Percentiles rank a stretch among this genome's conserved stretches.
Conservation (phyloP, 2,888 invertebrate species). For the Hyppa rectilinea region DNA sequence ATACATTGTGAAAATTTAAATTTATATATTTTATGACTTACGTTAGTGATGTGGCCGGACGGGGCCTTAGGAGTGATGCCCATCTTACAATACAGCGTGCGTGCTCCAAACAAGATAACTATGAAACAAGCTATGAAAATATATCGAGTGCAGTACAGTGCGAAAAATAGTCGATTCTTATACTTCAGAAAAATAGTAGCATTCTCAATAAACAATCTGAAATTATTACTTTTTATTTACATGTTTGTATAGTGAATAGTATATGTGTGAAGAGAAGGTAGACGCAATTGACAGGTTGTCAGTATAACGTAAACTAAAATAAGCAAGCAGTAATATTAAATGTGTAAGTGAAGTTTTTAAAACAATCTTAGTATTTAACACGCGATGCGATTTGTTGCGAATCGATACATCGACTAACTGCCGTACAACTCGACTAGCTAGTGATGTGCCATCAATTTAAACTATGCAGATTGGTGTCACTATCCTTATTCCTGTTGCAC, state of each 20-base stretch:
- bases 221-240: conserved; percentile 88
- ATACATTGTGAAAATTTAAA: conserved; percentile 83
- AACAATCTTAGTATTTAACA: conserved; percentile 70
- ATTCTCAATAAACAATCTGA: conserved; percentile 86
- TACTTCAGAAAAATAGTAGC: conserved; percentile 87
- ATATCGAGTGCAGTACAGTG: conserved; percentile 85
- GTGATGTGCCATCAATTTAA: conserved; percentile 53
- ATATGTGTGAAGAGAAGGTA: conserved; percentile 77
- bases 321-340: conserved; percentile 67
- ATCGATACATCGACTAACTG: conserved; percentile 52
- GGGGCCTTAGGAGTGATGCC: conserved; percentile 79
- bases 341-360: conserved; percentile 67
- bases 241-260: conserved; percentile 85
- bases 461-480: conserved; percentile 67
- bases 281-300: conserved; percentile 78
- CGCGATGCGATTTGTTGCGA: conserved; percentile 65
- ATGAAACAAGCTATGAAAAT: conserved; percentile 88
- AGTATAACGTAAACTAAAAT: conserved; percentile 52
- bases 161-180: conserved; percentile 85
- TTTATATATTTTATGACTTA: conserved; percentile 75
- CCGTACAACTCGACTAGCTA: conserved; percentile 44
- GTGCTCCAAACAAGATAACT: conserved; percentile 80
- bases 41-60: conserved; percentile 80
- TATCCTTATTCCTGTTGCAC: conserved; percentile 66
- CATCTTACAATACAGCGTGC: conserved; percentile 78